phyloP scores from a whole-genome alignment of 2,113 vertebrate species.

The Pelmatolapia mariae region DNA sequence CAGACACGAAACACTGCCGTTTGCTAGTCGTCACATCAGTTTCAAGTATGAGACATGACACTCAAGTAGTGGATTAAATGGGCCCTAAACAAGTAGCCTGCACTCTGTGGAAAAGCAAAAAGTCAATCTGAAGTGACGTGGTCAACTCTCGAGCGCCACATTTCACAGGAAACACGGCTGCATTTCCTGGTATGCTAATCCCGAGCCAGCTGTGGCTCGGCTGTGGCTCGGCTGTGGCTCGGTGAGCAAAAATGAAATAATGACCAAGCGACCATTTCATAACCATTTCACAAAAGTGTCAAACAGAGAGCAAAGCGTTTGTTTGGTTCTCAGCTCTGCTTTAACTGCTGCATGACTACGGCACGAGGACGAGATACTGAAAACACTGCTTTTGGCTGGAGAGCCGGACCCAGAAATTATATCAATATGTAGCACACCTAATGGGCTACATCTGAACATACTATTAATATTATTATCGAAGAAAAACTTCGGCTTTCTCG shows the following conservation, averaged over 20 bases:
- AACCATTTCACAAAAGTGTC: neutral
- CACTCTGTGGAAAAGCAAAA: neutral
- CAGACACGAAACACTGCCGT: neutral
- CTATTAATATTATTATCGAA: fast-evolving
- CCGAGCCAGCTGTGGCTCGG: neutral
- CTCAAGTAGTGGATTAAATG: neutral
- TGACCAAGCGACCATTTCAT: neutral
- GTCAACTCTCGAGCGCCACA: neutral
- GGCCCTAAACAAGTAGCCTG: conserved; percentile 4
- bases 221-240: neutral
- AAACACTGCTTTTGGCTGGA: neutral
- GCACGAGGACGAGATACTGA: fast-evolving
- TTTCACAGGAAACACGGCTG: neutral
- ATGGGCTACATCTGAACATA: neutral
- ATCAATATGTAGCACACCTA: neutral
- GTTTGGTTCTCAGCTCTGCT: neutral
- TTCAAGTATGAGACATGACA: conserved; percentile 1
- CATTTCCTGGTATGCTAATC: neutral
- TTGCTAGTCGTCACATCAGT: neutral
- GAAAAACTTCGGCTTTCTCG: fast-evolving
- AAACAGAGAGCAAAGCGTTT: neutral
- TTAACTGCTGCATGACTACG: neutral
- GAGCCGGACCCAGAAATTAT: neutral
- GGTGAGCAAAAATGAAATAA: neutral
- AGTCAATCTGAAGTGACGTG: neutral